These are phyloP conservation scores for Myrmecobius fasciatus DNA, from an alignment of 2,113 vertebrate species.

Conservation along the genomic window DNA sequence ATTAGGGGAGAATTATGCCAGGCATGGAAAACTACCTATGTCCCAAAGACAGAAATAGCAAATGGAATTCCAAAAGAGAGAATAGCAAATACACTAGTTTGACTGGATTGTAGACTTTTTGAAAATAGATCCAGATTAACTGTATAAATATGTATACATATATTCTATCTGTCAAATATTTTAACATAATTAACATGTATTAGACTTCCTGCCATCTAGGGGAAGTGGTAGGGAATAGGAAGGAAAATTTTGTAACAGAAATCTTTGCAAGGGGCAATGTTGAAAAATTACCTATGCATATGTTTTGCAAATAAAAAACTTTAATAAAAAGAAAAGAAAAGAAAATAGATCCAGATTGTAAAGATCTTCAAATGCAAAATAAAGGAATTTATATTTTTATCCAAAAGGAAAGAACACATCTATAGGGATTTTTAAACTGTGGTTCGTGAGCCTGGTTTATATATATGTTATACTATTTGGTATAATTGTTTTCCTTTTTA, in stretches of 20 bases:
- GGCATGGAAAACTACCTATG: neutral
- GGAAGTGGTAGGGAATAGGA: too few relatives aligned
- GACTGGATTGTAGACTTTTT: neutral
- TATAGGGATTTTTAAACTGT: neutral
- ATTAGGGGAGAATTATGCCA: neutral
- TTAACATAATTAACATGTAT: too few relatives aligned
- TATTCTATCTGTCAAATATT: too few relatives aligned
- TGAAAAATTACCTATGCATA: too few relatives aligned
- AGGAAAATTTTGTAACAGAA: too few relatives aligned
- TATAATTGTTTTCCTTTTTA: neutral
- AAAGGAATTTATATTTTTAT: neutral
- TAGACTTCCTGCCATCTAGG: too few relatives aligned
- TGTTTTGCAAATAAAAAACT: too few relatives aligned
- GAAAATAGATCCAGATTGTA: neutral
- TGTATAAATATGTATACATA: too few relatives aligned
- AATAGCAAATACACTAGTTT: neutral
- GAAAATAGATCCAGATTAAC: neutral
- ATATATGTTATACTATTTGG: neutral
- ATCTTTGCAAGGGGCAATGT: too few relatives aligned
- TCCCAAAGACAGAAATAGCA: neutral
- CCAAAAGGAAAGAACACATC: neutral
- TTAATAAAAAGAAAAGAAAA: too few relatives aligned
- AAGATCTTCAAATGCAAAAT: neutral
- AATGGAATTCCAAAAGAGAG: neutral
- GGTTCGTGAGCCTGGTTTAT: neutral